A percentile compares a stretch with the other conserved stretches of the same genome.
These are phyloP conservation scores for Diarsia mendica DNA, from an alignment of 2,888 invertebrate genomes.

Conservation along the genomic window DNA sequence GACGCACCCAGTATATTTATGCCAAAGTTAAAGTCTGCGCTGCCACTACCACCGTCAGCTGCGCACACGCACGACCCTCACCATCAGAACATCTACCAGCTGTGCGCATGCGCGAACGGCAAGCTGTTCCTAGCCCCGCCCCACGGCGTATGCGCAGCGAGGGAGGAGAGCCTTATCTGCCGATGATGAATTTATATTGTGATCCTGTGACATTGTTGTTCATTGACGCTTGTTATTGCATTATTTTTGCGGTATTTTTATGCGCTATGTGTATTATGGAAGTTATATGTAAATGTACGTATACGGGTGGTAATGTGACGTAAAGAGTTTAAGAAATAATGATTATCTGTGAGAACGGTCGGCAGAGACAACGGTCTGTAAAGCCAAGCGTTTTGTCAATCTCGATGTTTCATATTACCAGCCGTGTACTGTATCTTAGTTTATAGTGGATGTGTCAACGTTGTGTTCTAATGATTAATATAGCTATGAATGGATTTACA, in stretches of 20 bases:
- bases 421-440: conserved; percentile 33
- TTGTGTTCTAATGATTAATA: conserved; percentile 43
- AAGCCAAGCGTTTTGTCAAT: not conserved
- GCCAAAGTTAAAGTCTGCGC: conserved; percentile 91
- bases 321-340: not conserved
- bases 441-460: conserved; percentile 50
- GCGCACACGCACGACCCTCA: conserved; percentile 88
- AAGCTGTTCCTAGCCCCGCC: conserved; percentile 96
- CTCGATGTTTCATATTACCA: not conserved
- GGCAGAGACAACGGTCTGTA: not conserved
- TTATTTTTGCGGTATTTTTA: conserved; percentile 39
- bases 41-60: conserved; percentile 88
- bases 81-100: conserved; percentile 94
- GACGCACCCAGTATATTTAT: conserved; percentile 92
- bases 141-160: conserved; percentile 93
- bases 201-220: conserved; percentile 63
- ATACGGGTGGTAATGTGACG: not conserved
- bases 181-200: conserved; percentile 82
- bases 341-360: not conserved
- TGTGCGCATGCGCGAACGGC: conserved; percentile 97
- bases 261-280: conserved; percentile 38
- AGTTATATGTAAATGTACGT: conserved; percentile 10
- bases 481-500: conserved; percentile 24
- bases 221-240: conserved; percentile 55
- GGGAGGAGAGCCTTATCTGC: conserved; percentile 89